Base-by-base conservation (phyloP, 2,113 vertebrate genomes). In the Redunca redunca region DNA sequence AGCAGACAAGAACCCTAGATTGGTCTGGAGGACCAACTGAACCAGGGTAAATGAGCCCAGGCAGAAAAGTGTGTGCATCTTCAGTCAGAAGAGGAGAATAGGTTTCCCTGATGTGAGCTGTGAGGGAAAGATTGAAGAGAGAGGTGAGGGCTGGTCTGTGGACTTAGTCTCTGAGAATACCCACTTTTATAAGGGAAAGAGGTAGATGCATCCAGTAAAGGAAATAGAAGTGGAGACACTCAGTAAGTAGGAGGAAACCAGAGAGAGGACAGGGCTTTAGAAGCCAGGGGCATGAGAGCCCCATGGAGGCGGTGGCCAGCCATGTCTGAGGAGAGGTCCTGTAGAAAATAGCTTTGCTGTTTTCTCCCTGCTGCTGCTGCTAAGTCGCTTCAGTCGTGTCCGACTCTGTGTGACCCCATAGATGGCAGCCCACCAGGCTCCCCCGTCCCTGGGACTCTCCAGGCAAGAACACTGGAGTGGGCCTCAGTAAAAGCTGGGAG, bases 221-320 rank as follows among this genome's bases (percentile, higher is more conserved):
- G 58, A 82, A 50, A 43, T 25, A 90, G 62, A 95, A 81, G 15
- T 43, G 57, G n/a, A 64, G 77, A 46, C 10, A 6, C 13, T 62
- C 78, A 25, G 11, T n/a, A 28, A 40, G n/a, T 23, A 67, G 50
- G n/a, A 71, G 46, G 52, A 78, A 67, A 67, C 50, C 57, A 21
- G 33, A 53, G 25, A 50, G 46, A 53, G 91, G 53, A 36, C 2
- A 8, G 7, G 52, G 8, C 30, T 83, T 48, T 82, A 2, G 81
- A 83, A 93, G 46, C 48, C 46, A 40, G 86, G 26, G 55, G 19
- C 17, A 4, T 0, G 13, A 30, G 52, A 78, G 16, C 8, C 11
- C 2, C 0, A 0, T 4, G 25, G 46, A 90, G 67, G 10, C 3
- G 1, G 33, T 25, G 67, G 26, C n/a, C 40, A 48, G 28, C 57